phyloP scores from a whole-genome alignment of 37 sponge, comb jelly and placozoan genomes.

The Eunapius fragilis region DNA sequence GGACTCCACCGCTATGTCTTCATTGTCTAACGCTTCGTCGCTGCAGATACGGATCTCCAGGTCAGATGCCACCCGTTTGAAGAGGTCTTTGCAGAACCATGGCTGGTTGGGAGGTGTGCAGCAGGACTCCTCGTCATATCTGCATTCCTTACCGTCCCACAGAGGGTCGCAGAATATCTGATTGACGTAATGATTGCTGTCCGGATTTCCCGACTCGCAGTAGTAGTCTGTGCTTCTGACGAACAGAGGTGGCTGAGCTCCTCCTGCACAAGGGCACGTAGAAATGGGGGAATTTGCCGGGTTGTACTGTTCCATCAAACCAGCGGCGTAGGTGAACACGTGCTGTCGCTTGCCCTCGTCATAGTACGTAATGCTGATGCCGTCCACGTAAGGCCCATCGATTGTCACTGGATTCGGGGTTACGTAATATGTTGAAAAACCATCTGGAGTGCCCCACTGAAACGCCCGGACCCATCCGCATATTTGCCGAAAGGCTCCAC shows the following conservation, averaged over 20 bases:
- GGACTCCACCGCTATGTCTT: background rate
- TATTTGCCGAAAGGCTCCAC: background rate
- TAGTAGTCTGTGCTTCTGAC: background rate
- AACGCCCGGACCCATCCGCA: too few species aligned
- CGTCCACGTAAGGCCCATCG: too few species aligned
- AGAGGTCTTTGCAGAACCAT: conserved; percentile 56
- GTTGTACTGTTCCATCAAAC: too few species aligned
- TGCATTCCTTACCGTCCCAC: background rate
- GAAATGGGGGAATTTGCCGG: too few species aligned
- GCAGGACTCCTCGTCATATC: background rate
- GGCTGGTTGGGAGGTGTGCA: background rate
- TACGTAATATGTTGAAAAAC: too few species aligned
- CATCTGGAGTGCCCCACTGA: too few species aligned
- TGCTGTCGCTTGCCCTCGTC: too few species aligned
- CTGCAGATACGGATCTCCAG: background rate
- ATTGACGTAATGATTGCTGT: background rate
- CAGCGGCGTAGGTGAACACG: too few species aligned
- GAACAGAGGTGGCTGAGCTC: background rate
- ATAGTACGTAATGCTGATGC: too few species aligned
- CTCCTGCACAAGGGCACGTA: too few species aligned
- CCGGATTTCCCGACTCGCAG: background rate
- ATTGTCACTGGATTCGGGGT: too few species aligned
- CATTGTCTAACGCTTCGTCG: background rate
- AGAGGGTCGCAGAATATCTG: background rate
- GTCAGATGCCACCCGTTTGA: background rate